A percentile compares a stretch with the other conserved stretches of the same genome.
Evolutionary conservation across 2,888 invertebrate genomes (phyloP).

Genomic region (Bugulina stolonifera): DNA sequence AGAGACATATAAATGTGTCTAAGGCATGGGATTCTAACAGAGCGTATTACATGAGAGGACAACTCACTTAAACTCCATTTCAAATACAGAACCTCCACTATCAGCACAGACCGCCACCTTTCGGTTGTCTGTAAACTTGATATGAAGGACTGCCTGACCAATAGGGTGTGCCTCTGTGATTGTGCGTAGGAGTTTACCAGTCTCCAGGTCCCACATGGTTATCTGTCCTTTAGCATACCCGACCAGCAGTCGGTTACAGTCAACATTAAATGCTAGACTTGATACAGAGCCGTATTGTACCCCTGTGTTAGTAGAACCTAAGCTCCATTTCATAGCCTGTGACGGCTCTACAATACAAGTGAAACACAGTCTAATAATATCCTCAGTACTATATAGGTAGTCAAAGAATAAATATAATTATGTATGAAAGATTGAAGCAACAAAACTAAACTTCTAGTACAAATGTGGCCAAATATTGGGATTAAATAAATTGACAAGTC

Average conservation of each 20-base stretch:
- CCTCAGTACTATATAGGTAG: no score
- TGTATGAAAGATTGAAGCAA: no score
- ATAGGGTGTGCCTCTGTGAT: conserved; percentile 76
- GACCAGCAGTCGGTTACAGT: conserved; percentile 76
- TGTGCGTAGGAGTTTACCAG: conserved; percentile 68
- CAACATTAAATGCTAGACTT: conserved; percentile 74
- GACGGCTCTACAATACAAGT: conserved; percentile 4
- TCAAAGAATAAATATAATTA: no score
- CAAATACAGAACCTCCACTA: conserved; percentile 91
- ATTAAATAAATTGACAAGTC: no score
- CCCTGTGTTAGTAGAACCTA: conserved; percentile 63
- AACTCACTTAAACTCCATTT: conserved; percentile 71
- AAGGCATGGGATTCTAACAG: no score
- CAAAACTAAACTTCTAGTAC: no score
- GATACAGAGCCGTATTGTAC: conserved; percentile 64
- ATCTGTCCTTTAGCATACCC: conserved; percentile 77
- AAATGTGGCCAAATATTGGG: no score
- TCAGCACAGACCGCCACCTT: conserved; percentile 77
- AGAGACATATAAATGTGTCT: no score
- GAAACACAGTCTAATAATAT: no score
- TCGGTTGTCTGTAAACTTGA: conserved; percentile 68
- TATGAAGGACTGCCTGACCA: conserved; percentile 73
- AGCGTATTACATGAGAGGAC: no score
- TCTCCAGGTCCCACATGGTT: conserved; percentile 76
- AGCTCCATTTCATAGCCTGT: conserved; percentile 83